Percentiles rank a stretch among this genome's conserved stretches.
Evolutionary conservation across 2,113 vertebrate genomes (phyloP).

Genomic region (Turnix velox): DNA sequence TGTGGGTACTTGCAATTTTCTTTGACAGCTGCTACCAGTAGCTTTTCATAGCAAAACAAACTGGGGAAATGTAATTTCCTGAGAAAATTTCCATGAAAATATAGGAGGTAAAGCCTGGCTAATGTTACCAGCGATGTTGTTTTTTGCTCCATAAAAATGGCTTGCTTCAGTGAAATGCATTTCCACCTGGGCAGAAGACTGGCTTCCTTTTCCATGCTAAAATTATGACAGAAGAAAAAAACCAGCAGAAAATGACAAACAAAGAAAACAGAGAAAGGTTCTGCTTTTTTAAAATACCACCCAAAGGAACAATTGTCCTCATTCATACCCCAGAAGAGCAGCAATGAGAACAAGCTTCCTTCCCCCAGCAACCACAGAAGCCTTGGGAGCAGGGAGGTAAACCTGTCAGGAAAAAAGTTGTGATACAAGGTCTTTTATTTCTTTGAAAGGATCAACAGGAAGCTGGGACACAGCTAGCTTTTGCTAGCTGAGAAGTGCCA

Average conservation of each 20-base stretch:
- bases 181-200: not conserved
- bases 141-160: not conserved
- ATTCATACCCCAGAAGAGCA: not conserved
- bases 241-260: not conserved
- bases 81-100: slow-evolving; percentile 32
- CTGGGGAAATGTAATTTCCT: not conserved
- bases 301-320: not conserved
- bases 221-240: not conserved
- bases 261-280: not conserved
- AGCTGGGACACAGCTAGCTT: not conserved
- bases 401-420: not conserved
- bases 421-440: not conserved
- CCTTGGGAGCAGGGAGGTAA: not conserved
- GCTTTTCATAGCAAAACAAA: slow-evolving; percentile 48
- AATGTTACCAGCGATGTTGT: not conserved
- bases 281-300: not conserved
- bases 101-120: not conserved
- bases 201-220: not conserved
- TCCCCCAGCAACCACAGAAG: not conserved
- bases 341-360: not conserved
- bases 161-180: not conserved
- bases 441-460: not conserved
- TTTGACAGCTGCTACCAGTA: slow-evolving; percentile 49
- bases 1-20: slow-evolving; percentile 48
- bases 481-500: not conserved